Conservation (phyloP, 1,140 invertebrate genomes). For the Pogonus chalceus region DNA sequence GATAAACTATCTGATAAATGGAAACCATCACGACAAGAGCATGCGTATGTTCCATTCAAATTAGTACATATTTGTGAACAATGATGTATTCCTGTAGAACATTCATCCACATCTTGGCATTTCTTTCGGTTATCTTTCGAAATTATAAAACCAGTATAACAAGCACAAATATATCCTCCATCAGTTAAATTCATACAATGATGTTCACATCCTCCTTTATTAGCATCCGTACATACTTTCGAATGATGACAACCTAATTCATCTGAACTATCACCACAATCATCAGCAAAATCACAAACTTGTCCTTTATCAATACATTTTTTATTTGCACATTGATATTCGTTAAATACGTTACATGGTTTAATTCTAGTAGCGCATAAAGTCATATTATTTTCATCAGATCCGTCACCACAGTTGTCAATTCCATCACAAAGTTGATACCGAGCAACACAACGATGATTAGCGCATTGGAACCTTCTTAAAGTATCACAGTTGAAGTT, state of each 20-base stretch:
- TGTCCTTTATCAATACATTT: constrained; percentile 72
- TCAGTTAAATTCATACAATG: constrained; percentile 77
- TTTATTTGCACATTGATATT: constrained; percentile 86
- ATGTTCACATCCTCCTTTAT: constrained; percentile 87
- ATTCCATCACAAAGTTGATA: constrained; percentile 73
- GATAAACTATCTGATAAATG: constrained; percentile 59
- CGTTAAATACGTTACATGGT: constrained; percentile 60
- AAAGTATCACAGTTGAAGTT: constrained; percentile 74
- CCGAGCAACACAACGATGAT: constrained; percentile 77
- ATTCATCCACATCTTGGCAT: constrained; percentile 87
- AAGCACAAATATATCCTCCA: constrained; percentile 80
- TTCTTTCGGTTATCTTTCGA: constrained; percentile 61
- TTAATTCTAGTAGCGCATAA: constrained; percentile 62
- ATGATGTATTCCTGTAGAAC: constrained; percentile 66
- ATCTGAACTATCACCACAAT: constrained; percentile 78
- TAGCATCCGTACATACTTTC: constrained; percentile 57
- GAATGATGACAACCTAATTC: constrained; percentile 80
- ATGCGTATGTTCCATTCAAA: constrained; percentile 84
- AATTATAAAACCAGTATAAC: constrained; percentile 76
- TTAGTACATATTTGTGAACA: constrained; percentile 90
- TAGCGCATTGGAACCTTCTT: constrained; percentile 76
- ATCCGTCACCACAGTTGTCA: constrained; percentile 88
- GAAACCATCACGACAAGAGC: constrained; percentile 78
- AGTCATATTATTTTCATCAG: constrained; percentile 88
- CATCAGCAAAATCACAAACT: constrained; percentile 75